Conservation (phyloP, 1,140 invertebrate genomes). For the Brachionus paranguensis region DNA sequence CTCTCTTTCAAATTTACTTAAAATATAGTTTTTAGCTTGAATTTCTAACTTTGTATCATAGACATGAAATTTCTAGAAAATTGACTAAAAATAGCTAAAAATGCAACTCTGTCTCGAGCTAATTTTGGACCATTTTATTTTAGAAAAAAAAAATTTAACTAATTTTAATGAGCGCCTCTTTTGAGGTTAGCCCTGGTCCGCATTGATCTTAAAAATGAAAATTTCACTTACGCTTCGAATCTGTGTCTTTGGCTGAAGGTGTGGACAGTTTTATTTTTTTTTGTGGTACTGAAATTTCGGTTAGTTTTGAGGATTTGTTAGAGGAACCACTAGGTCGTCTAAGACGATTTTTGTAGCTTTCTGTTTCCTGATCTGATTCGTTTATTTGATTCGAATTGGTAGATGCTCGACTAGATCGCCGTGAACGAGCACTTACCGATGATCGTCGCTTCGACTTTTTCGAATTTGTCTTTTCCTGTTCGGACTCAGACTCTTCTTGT, state of each 20-base stretch:
- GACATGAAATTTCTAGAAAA: constrained; percentile 11
- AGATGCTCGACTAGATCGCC: constrained; percentile 8
- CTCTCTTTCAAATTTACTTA: neutral
- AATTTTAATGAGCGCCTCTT: too few relatives aligned
- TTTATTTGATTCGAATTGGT: constrained; percentile 3
- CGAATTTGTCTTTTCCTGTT: neutral
- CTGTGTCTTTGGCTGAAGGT: neutral
- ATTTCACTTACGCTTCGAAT: neutral
- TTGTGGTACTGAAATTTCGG: neutral
- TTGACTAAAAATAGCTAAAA: neutral
- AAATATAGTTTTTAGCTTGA: neutral
- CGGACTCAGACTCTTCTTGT: neutral
- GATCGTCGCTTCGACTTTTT: constrained; percentile 23
- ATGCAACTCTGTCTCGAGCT: neutral
- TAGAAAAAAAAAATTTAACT: neutral
- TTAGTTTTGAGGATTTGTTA: neutral
- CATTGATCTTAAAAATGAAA: neutral
- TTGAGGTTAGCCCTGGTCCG: neutral
- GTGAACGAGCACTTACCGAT: neutral
- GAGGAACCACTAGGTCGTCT: constrained; percentile 19
- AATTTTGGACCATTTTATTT: neutral
- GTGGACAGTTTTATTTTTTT: constrained; percentile 16
- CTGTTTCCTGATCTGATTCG: constrained; percentile 18
- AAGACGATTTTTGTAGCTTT: neutral
- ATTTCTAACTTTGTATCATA: neutral